Evolutionary conservation across 1,140 invertebrate species (phyloP), one percentile per base, ranked within the genome.

Genomic region (Belonocnema kinseyi): DNA sequence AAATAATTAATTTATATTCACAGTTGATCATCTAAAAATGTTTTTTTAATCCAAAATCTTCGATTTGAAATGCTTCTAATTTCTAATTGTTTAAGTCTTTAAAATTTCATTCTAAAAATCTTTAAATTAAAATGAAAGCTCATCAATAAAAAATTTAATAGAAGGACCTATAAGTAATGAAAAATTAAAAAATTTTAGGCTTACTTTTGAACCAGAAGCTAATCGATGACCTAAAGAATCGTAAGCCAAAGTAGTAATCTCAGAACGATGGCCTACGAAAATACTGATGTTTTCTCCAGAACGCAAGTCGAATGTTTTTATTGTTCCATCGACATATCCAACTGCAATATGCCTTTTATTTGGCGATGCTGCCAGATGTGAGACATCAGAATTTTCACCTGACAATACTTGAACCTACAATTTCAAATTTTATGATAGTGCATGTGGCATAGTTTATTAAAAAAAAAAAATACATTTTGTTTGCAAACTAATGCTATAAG

Each of bases 301-400:
- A 77, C 90, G 92, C 76, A 95, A 91, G 88, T 97, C 94, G 90
- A 96, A 99, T 2, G 98, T 93, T 88, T 96, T 95, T 0, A 99
- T 93, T 73, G 94, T 94, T 12, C 98, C 98, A 93, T 99, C 97
- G 7, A 93, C 91, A 90, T 99, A 99, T 13, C 98, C 99, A 66
- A 96, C 97, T 17, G 98, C 98, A 82, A 99, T 90, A 78, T 96
- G 94, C 75, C 94, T 92, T 58, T 94, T 94, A 86, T 95, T 94
- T 0, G 95, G 94, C 77, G 94, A 96, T 7, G 94, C 93, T 77
- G 93, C 93, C 74, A 98, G 90, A 50, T 91, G 92, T 6, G 96
- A 96, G 1, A 97, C 97, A 82, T 94, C 93, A 61, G 94, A 91
- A 85, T 96, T 97, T 75, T 97, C 96, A 21, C 96, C 96, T 7